phyloP scores from a whole-genome alignment of 2,797 vertebrate genomes.

The Psittacula derbiana region DNA sequence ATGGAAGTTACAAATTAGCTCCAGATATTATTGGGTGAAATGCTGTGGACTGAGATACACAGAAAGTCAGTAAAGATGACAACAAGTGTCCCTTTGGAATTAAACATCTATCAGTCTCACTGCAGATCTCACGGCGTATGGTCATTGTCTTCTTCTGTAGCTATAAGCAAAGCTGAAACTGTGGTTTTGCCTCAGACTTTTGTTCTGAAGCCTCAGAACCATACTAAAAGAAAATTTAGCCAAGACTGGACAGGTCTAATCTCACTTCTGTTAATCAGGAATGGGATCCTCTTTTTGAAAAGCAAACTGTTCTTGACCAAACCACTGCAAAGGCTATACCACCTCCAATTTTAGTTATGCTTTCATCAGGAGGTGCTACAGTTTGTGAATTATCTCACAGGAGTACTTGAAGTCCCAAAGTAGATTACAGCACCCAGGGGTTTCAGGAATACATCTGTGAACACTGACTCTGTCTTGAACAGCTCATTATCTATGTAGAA shows the following conservation, averaged over 20 bases:
- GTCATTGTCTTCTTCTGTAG: not conserved
- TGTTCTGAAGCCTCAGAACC: not conserved
- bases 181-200: not conserved
- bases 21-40: not conserved
- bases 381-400: not conserved
- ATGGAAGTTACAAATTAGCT: not conserved
- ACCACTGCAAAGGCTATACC: not conserved
- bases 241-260: not conserved
- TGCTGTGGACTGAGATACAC: not conserved
- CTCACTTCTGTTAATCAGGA: not conserved
- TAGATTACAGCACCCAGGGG: not conserved
- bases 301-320: not conserved
- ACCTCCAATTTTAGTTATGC: not conserved
- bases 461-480: not conserved
- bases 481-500: not conserved
- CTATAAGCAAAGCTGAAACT: not conserved
- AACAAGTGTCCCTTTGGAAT: not conserved
- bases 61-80: not conserved
- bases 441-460: not conserved
- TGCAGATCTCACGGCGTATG: not conserved
- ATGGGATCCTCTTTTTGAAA: not conserved
- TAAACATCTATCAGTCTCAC: not conserved
- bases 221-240: not conserved
- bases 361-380: not conserved
- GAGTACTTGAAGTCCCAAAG: not conserved